phyloP scores from a whole-genome alignment of 2,113 vertebrate genomes.

The Trachemys scripta region DNA sequence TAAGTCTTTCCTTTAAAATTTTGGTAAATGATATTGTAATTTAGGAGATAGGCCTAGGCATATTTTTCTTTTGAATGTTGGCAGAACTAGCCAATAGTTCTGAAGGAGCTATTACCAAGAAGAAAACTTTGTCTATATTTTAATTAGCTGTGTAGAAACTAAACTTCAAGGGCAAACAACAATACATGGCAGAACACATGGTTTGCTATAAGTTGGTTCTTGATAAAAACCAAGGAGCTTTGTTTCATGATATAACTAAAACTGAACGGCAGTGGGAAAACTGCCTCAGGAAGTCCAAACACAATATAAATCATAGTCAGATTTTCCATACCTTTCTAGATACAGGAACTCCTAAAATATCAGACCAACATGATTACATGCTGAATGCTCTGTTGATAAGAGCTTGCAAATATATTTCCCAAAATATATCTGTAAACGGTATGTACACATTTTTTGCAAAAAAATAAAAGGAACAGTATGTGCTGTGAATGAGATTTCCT shows the following conservation, averaged over 20 bases:
- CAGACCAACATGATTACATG: conserved; percentile 41
- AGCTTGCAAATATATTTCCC: background rate
- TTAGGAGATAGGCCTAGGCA: background rate
- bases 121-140: background rate
- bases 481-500: background rate
- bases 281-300: conserved; percentile 78
- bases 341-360: conserved; percentile 82
- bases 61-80: background rate
- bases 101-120: conserved; percentile 2
- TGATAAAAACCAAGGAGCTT: conserved; percentile 64
- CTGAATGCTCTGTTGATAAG: background rate
- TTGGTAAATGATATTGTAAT: background rate
- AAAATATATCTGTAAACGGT: background rate
- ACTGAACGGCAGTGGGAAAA: conserved; percentile 76
- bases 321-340: conserved; percentile 80
- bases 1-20: background rate
- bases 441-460: background rate
- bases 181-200: conserved; percentile 27
- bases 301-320: conserved; percentile 80
- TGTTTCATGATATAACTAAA: conserved; percentile 64
- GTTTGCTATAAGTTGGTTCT: conserved; percentile 32
- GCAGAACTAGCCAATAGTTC: background rate
- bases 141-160: conserved; percentile 33
- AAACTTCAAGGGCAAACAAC: conserved; percentile 55
- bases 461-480: background rate